Conservation (phyloP, 1,140 invertebrate genomes). For the Varroa destructor region DNA sequence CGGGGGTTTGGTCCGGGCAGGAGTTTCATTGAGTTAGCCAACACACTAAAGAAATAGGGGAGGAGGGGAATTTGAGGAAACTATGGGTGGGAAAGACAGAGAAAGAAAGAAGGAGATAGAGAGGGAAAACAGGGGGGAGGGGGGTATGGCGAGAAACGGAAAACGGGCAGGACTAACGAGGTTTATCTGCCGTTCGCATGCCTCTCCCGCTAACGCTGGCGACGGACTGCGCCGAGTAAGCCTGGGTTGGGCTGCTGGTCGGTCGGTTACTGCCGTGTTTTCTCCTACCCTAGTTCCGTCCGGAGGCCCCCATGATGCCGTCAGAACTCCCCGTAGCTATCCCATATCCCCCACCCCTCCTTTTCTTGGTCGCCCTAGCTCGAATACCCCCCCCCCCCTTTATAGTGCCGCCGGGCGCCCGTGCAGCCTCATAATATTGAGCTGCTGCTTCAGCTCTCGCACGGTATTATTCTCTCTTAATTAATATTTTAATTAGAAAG, state of each 20-base stretch:
- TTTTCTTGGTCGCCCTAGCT: too few species aligned
- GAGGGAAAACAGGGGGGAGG: neutral
- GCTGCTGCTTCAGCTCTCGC: conserved; percentile 16
- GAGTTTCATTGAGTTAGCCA: too few species aligned
- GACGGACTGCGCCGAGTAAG: too few species aligned
- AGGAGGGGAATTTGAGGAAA: neutral
- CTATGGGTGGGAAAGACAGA: neutral
- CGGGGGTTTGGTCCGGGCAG: neutral
- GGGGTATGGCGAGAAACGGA: neutral
- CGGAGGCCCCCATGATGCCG: too few species aligned
- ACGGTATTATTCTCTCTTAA: conserved; percentile 28
- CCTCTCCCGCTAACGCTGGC: too few species aligned
- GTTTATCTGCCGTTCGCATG: conserved; percentile 20
- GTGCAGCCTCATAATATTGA: conserved; percentile 27
- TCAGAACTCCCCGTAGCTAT: too few species aligned
- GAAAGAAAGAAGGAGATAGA: neutral
- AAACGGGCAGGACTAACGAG: conserved; percentile 15
- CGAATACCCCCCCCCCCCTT: too few species aligned
- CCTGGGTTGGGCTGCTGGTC: too few species aligned
- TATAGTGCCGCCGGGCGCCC: neutral
- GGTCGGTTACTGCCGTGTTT: too few species aligned
- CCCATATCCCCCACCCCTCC: too few species aligned
- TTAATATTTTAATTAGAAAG: conserved; percentile 29
- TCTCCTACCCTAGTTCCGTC: too few species aligned
- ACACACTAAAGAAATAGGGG: neutral